Conservation (phyloP, 2,113 vertebrate species). For the Scomber japonicus region DNA sequence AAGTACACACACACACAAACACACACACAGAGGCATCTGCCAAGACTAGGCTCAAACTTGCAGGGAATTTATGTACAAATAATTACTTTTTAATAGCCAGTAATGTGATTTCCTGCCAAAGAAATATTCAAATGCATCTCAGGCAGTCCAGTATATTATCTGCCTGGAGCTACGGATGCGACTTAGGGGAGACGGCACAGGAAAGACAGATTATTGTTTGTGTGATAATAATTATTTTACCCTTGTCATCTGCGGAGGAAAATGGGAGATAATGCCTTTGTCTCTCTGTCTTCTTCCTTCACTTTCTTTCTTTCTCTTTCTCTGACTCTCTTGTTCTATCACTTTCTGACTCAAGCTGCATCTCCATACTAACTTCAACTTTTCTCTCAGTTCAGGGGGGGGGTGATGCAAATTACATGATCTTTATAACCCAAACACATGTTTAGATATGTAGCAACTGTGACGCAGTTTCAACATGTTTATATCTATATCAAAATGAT, state of each 20-base stretch:
- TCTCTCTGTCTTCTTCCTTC: constrained; percentile 62
- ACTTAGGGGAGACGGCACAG: constrained; percentile 76
- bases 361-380: not conserved
- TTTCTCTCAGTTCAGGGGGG: not conserved
- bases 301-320: constrained; percentile 35
- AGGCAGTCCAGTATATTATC: constrained; percentile 89
- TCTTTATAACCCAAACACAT: not conserved
- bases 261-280: constrained; percentile 78
- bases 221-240: constrained; percentile 86
- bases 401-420: too few species aligned
- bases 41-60: constrained; percentile 81
- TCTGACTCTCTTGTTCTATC: constrained; percentile 21
- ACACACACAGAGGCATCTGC: constrained; percentile 69
- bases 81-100: constrained; percentile 91
- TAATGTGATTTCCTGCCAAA: constrained; percentile 90
- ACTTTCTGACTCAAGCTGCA: constrained; percentile 27
- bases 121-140: constrained; percentile 90
- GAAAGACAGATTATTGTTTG: constrained; percentile 87
- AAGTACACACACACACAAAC: constrained; percentile 11
- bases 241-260: constrained; percentile 79
- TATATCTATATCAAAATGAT: not conserved
- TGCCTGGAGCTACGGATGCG: constrained; percentile 84
- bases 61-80: constrained; percentile 89
- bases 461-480: not conserved
- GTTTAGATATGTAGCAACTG: not conserved